Base-by-base conservation (phyloP, 1,140 invertebrate genomes). In the Pinna nobilis region DNA sequence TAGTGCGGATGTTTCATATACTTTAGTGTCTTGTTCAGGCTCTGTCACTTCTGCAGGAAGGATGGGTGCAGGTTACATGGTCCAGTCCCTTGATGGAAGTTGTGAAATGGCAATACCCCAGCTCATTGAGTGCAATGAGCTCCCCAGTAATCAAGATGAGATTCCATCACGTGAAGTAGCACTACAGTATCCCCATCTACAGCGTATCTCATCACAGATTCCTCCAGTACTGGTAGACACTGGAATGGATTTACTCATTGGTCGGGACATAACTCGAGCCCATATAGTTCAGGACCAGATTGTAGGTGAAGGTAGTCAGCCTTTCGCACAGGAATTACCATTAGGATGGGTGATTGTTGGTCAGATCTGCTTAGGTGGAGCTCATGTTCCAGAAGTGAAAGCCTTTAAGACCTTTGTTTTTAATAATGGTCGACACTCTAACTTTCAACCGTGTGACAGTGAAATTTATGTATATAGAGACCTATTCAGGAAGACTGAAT, bases 341-440 rank as follows among this genome's bases (percentile, higher is more conserved):
- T 39, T 78, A 41, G 76, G 76, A n/a, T 78, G 76, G 76, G 76
- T 70, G 2, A 63, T 78, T 6, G 41, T 78, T 1, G 77, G 73
- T 2, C 51, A 35, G 47, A n/a, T 49, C 23, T 44, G 66, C 32
- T 13, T 44, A 13, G 30, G 41, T n/a, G 35, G 51, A 50, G 20
- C 28, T 15, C 63, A 65, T 28, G 20, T 18, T 7, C 35, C 60
- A 20, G 33, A 15, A 11, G 25, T 60, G 6, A 28, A 63, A n/a
- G 39, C 13, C 5, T 44, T 44, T 11, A 63, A 63, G 39, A 63
- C 60, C 2, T 9, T 28, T 5, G 37, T 63, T 41, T 41, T 63
- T 13, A 28, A 37, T 23, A 63, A 63, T 63, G 60, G 60, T 13
- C 23, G 35, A 23, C n/a, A 13, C n/a, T 30, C 28, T 51, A 23